These are phyloP conservation scores for Pandemis cinnamomeana DNA, from an alignment of 2,888 invertebrate genomes.

Conservation along the genomic window DNA sequence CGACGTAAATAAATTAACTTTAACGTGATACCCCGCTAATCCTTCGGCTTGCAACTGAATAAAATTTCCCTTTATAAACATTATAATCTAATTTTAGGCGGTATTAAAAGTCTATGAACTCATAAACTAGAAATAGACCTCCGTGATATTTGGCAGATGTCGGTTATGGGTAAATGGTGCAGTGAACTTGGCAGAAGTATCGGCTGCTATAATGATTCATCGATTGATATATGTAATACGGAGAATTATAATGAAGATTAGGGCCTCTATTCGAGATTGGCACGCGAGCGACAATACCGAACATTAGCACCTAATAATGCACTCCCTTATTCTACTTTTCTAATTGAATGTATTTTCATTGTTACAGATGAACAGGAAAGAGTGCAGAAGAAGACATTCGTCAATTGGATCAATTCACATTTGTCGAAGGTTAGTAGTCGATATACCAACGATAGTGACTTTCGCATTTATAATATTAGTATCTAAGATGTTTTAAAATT, in stretches of 20 bases:
- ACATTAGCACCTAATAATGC: too few relatives aligned
- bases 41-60: slow-evolving; percentile 14
- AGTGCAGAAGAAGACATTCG: slow-evolving; percentile 99
- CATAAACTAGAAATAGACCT: slow-evolving; percentile 62
- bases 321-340: not conserved
- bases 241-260: slow-evolving; percentile 14
- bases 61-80: slow-evolving; percentile 37
- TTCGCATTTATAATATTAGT: too few relatives aligned
- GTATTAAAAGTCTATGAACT: slow-evolving; percentile 57
- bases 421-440: slow-evolving; percentile 94
- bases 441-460: not conserved
- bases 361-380: slow-evolving; percentile 99
- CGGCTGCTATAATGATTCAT: slow-evolving; percentile 60
- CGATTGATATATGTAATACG: slow-evolving; percentile 49
- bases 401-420: slow-evolving; percentile 99
- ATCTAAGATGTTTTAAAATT: too few relatives aligned
- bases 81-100: slow-evolving; percentile 25
- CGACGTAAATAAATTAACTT: slow-evolving; percentile 11
- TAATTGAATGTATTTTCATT: slow-evolving; percentile 51
- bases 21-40: slow-evolving; percentile 23
- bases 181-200: slow-evolving; percentile 63
- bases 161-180: slow-evolving; percentile 37
- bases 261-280: not conserved
- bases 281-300: too few relatives aligned
- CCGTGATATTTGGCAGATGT: slow-evolving; percentile 42